Percentiles rank a stretch among this genome's conserved stretches.
phyloP scores from a whole-genome alignment of 37 sponge, comb jelly and placozoan genomes.

The Theonella swinhoei region DNA sequence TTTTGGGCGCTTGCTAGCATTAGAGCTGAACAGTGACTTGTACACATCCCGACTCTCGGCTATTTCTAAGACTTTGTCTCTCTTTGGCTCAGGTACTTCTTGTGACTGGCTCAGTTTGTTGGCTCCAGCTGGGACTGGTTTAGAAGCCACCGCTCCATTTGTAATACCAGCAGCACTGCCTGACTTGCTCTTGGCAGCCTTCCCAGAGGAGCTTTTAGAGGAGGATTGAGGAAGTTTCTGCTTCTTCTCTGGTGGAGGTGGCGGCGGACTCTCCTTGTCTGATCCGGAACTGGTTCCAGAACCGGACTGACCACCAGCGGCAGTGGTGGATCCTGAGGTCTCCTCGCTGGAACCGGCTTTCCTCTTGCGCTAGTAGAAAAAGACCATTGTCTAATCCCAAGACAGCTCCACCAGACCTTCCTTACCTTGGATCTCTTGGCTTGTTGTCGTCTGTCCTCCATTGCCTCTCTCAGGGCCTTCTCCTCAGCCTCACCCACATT shows the following conservation, averaged over 20 bases:
- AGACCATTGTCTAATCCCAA: not conserved
- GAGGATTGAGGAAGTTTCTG: not conserved
- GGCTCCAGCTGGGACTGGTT: not conserved
- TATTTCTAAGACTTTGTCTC: not conserved
- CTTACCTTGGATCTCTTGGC: conserved; percentile 62
- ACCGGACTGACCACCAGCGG: not conserved
- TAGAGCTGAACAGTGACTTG: conserved; percentile 86
- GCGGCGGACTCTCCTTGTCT: too few relatives aligned
- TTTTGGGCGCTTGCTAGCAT: conserved; percentile 34
- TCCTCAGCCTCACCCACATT: conserved; percentile 86
- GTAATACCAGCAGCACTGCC: too few relatives aligned
- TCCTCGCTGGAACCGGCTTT: not conserved
- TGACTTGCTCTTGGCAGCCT: not conserved
- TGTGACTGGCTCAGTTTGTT: conserved; percentile 11
- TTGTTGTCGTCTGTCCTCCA: conserved; percentile 59
- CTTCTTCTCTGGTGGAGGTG: not conserved
- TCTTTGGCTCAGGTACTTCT: conserved; percentile 4
- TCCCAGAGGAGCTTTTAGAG: not conserved
- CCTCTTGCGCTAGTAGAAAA: not conserved
- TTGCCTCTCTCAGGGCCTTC: conserved; percentile 47
- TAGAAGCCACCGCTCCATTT: not conserved
- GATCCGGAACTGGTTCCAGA: not conserved
- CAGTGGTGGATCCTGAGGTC: not conserved
- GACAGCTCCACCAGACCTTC: not conserved
- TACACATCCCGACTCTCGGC: conserved; percentile 65